A percentile compares a stretch with the other conserved stretches of the same genome.
Evolutionary conservation across 2,113 vertebrate genomes (phyloP).

Genomic region (Tricholaema leucomelas): DNA sequence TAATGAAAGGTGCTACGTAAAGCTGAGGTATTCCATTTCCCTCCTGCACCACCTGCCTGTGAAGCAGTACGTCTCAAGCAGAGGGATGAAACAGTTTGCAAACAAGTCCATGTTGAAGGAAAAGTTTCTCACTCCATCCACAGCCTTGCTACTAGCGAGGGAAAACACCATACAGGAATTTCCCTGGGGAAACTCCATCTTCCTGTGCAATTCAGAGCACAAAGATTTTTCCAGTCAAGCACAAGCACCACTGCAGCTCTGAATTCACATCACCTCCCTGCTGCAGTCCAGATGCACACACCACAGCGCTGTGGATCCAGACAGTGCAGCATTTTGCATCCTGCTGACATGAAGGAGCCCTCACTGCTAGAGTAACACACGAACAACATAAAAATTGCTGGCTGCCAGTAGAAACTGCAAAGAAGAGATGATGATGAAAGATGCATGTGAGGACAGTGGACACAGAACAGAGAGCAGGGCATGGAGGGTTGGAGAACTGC

Average conservation of each 20-base stretch:
- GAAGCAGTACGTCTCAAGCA: accelerated
- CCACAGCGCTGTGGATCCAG: neutral
- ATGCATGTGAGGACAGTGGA: neutral
- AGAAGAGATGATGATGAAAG: neutral
- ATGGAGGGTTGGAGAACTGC: neutral
- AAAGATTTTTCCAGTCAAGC: neutral
- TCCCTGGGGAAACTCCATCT: neutral
- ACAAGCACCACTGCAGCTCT: neutral
- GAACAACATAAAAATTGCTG: accelerated
- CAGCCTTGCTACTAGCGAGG: neutral
- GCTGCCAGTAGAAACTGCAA: neutral
- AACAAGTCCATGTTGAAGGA: neutral
- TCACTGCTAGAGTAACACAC: neutral
- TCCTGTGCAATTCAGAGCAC: neutral
- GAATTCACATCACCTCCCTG: neutral
- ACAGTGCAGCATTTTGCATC: neutral
- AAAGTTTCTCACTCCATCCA: neutral
- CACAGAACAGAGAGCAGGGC: neutral
- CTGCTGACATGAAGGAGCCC: neutral
- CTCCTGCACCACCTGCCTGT: neutral
- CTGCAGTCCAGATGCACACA: accelerated
- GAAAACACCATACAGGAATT: neutral
- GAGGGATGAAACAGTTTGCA: neutral
- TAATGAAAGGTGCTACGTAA: neutral
- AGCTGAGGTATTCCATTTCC: neutral